Conservation (phyloP, 2,113 vertebrate species). For the Aspidoscelis tigris region DNA sequence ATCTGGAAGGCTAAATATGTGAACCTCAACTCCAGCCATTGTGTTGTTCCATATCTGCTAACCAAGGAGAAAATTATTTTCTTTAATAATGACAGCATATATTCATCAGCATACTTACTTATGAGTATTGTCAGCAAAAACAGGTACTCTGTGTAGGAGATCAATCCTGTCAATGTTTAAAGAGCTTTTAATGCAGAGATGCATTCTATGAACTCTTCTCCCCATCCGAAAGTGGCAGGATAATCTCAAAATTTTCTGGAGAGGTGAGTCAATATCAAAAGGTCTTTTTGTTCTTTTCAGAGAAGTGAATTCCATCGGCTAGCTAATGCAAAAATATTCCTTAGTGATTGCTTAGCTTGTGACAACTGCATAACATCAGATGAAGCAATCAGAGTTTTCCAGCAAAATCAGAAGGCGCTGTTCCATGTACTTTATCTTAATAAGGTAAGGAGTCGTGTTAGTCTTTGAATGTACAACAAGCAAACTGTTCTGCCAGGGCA, state of each 20-base stretch:
- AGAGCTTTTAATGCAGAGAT: not conserved
- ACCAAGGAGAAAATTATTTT: too few relatives aligned
- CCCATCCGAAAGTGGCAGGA: not conserved
- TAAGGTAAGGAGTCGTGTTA: conserved; percentile 79
- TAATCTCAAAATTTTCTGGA: too few relatives aligned
- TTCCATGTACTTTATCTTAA: conserved; percentile 87
- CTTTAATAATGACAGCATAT: too few relatives aligned
- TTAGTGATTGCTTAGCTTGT: conserved; percentile 94
- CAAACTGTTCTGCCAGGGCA: not conserved
- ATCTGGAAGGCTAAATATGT: too few relatives aligned
- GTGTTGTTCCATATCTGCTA: too few relatives aligned
- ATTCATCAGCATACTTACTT: conserved; percentile 82
- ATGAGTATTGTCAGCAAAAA: conserved; percentile 96
- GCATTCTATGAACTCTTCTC: not conserved
- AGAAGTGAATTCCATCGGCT: conserved; percentile 77
- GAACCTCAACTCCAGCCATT: too few relatives aligned
- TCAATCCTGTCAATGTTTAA: conserved; percentile 80
- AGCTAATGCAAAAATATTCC: conserved; percentile 81
- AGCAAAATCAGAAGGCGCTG: conserved; percentile 88
- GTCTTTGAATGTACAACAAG: not conserved
- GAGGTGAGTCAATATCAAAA: not conserved
- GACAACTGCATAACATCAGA: conserved; percentile 89
- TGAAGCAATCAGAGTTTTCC: conserved; percentile 86
- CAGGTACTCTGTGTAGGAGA: conserved; percentile 96
- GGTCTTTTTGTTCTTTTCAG: conserved; percentile 60